These are phyloP conservation scores for Macquaria australasica DNA, from an alignment of 2,113 vertebrate genomes.

Conservation along the genomic window DNA sequence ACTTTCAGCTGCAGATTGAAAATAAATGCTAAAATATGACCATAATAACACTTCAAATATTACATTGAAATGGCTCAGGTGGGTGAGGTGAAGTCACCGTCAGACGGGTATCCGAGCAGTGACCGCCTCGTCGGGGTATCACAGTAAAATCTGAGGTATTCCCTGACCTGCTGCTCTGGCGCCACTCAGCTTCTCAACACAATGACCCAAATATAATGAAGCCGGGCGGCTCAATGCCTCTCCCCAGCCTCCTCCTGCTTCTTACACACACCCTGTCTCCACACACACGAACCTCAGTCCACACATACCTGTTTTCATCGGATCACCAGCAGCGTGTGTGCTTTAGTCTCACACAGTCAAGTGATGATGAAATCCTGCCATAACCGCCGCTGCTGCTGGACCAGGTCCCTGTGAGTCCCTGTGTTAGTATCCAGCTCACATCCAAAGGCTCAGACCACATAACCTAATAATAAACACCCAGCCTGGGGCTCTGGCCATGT, in stretches of 20 bases:
- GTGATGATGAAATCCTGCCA: slow-evolving; percentile 31
- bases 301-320: slow-evolving; percentile 35
- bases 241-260: slow-evolving; percentile 21
- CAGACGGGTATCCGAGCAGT: neutral
- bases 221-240: slow-evolving; percentile 25
- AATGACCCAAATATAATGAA: slow-evolving; percentile 41
- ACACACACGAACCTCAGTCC: slow-evolving; percentile 2
- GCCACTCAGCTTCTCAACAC: slow-evolving; percentile 38
- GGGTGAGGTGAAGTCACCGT: neutral
- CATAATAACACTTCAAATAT: neutral
- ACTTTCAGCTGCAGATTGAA: neutral
- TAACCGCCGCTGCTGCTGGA: neutral
- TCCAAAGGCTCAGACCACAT: neutral
- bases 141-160: slow-evolving; percentile 20
- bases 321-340: neutral
- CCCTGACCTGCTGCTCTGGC: slow-evolving; percentile 48
- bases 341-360: slow-evolving; percentile 12
- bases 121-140: neutral
- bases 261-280: slow-evolving; percentile 3
- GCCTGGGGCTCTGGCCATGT: neutral
- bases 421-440: slow-evolving; percentile 12
- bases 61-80: neutral
- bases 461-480: neutral
- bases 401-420: neutral
- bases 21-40: neutral